A percentile compares a stretch with the other conserved stretches of the same genome.
Evolutionary conservation across 2,888 invertebrate species (phyloP).

Genomic region (Dynastes hyllus): DNA sequence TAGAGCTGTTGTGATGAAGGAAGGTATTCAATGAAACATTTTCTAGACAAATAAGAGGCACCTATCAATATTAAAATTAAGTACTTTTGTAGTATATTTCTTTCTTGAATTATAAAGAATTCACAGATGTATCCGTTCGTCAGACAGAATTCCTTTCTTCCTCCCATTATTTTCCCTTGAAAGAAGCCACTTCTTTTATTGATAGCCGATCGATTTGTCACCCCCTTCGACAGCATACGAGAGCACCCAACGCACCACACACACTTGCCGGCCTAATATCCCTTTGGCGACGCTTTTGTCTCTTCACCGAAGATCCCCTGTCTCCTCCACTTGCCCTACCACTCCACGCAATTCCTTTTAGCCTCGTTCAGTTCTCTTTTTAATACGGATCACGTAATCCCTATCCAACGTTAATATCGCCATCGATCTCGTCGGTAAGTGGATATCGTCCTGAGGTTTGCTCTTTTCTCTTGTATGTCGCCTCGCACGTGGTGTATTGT

Average conservation of each 20-base stretch:
- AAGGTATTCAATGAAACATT: too few species aligned
- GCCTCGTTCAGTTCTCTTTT: conserved; percentile 23
- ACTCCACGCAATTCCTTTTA: conserved; percentile 6
- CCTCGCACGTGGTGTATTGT: conserved; percentile 4
- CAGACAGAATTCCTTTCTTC: not conserved
- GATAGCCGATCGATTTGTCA: conserved; percentile 28
- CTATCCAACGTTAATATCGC: conserved; percentile 46
- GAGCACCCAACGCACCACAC: not conserved
- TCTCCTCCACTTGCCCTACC: not conserved
- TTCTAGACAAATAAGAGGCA: too few species aligned
- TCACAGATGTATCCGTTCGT: not conserved
- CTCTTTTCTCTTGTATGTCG: conserved; percentile 26
- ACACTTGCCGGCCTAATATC: conserved; percentile 34
- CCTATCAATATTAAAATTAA: too few species aligned
- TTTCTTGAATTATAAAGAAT: too few species aligned
- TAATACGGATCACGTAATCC: conserved; percentile 48
- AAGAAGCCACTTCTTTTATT: not conserved
- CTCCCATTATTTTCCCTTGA: not conserved
- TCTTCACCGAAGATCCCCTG: not conserved
- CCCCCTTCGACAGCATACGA: conserved; percentile 3
- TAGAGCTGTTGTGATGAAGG: too few species aligned
- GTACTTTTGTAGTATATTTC: too few species aligned
- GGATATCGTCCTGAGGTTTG: conserved; percentile 45
- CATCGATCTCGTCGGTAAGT: conserved; percentile 50
- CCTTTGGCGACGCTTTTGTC: conserved; percentile 32